These are phyloP conservation scores for Ciconia stormi DNA, from an alignment of 2,113 vertebrate species.

Conservation along the genomic window DNA sequence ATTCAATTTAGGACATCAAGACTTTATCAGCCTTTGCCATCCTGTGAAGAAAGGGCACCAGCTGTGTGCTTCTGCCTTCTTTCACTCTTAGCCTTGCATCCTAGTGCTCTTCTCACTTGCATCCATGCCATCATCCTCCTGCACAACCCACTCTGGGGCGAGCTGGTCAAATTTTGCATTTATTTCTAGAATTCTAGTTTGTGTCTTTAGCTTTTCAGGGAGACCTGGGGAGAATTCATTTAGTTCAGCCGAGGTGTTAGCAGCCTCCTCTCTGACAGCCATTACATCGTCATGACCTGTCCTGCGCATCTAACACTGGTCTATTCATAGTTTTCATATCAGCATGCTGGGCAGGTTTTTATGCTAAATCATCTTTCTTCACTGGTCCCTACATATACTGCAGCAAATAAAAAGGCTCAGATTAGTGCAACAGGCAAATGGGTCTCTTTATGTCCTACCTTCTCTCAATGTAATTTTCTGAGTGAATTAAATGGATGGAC, in stretches of 20 bases:
- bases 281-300: slow-evolving; percentile 37
- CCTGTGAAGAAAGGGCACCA: not conserved
- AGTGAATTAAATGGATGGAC: slow-evolving; percentile 47
- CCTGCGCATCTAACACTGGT: not conserved
- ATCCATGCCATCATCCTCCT: not conserved
- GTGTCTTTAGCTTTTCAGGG: not conserved
- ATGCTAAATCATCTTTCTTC: slow-evolving; percentile 51
- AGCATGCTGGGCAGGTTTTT: slow-evolving; percentile 54
- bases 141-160: not conserved
- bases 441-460: not conserved
- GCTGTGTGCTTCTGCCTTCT: not conserved
- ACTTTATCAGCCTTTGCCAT: not conserved
- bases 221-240: slow-evolving; percentile 17
- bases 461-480: slow-evolving; percentile 40
- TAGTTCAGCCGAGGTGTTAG: not conserved
- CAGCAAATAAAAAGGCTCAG: slow-evolving; percentile 41
- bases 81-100: not conserved
- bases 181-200: not conserved
- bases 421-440: not conserved
- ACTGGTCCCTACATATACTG: not conserved
- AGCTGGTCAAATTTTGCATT: slow-evolving; percentile 4
- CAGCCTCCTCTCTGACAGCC: slow-evolving; percentile 8
- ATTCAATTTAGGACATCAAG: not conserved
- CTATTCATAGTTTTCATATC: slow-evolving; percentile 43
- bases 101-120: not conserved